These are phyloP conservation scores for Ardeotis arabs DNA, from an alignment of 2,113 vertebrate genomes.

Conservation along the genomic window DNA sequence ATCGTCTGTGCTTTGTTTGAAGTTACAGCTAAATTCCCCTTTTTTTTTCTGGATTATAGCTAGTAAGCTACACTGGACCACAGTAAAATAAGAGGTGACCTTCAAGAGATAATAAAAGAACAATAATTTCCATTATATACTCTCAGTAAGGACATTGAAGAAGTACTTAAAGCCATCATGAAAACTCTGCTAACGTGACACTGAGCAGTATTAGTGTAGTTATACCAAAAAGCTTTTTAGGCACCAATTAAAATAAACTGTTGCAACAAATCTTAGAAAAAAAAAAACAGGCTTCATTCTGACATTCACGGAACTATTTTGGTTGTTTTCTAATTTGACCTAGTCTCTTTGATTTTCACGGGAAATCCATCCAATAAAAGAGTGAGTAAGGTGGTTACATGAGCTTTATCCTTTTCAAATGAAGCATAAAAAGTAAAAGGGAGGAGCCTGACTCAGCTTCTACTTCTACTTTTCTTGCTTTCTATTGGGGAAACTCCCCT, in stretches of 20 bases:
- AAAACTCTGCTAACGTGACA: not conserved
- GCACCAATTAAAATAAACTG: not conserved
- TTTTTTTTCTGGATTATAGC: not conserved
- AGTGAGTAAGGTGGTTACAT: not conserved
- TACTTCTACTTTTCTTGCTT: not conserved
- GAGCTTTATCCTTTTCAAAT: not conserved
- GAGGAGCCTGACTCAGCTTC: not conserved
- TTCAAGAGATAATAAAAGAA: not conserved
- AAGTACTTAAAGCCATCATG: not conserved
- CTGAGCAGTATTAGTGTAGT: not conserved
- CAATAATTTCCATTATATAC: not conserved
- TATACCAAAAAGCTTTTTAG: not conserved
- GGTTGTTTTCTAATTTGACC: not conserved
- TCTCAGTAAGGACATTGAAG: not conserved
- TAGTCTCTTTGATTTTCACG: not conserved
- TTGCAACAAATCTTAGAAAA: not conserved
- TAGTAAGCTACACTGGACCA: not conserved
- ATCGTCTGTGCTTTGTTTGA: not conserved
- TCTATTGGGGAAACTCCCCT: not conserved
- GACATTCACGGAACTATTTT: not conserved
- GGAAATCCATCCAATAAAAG: not conserved
- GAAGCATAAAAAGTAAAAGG: not conserved
- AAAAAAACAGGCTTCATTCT: not conserved
- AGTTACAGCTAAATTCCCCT: not conserved
- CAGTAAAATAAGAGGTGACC: not conserved